Percentiles rank a stretch among this genome's conserved stretches.
These are phyloP conservation scores for Oryzias celebensis DNA, from an alignment of 2,113 vertebrate species.

Conservation along the genomic window DNA sequence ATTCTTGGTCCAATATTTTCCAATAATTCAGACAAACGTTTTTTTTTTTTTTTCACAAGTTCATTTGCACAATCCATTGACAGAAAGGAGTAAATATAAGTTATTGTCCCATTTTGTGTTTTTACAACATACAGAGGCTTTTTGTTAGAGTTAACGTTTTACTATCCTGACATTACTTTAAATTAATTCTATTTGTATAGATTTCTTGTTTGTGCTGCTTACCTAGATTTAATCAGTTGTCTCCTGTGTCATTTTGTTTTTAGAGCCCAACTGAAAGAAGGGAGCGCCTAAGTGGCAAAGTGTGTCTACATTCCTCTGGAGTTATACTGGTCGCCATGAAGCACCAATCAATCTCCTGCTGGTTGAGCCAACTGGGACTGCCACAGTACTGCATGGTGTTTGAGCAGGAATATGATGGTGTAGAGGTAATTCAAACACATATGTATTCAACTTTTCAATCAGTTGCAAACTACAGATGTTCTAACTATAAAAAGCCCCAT, in stretches of 20 bases:
- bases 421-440: slow-evolving; percentile 73
- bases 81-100: too few species aligned
- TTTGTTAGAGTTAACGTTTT: background rate
- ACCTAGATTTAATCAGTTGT: background rate
- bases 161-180: background rate
- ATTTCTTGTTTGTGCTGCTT: background rate
- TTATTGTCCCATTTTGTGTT: too few species aligned
- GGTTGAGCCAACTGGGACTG: slow-evolving; percentile 80
- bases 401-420: slow-evolving; percentile 77
- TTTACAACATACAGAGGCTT: background rate
- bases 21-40: too few species aligned
- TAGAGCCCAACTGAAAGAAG: slow-evolving; percentile 18
- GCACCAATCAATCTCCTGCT: slow-evolving; percentile 78
- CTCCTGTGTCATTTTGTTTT: slow-evolving; percentile 6
- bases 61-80: background rate
- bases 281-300: background rate
- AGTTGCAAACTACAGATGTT: too few species aligned
- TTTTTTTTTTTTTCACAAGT: background rate
- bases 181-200: background rate
- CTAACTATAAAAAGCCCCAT: too few species aligned
- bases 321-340: slow-evolving; percentile 67
- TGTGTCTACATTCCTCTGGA: slow-evolving; percentile 7
- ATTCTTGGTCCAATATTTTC: too few species aligned
- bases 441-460: background rate
- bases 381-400: slow-evolving; percentile 75